phyloP scores from a whole-genome alignment of 2,888 invertebrate genomes.

The Lasioglossum lativentre region DNA sequence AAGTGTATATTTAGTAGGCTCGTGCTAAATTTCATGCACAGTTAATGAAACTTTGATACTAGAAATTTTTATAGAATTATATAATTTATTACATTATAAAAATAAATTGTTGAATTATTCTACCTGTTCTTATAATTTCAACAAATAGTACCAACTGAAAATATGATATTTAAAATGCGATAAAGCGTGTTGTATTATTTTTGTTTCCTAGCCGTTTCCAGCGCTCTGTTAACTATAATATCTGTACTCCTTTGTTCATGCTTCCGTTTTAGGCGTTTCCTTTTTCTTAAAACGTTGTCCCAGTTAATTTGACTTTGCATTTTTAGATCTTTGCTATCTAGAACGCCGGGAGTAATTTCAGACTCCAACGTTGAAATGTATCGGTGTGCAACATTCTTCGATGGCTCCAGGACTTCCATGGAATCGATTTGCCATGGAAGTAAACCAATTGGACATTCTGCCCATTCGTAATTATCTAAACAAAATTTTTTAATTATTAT shows the following conservation, averaged over 20 bases:
- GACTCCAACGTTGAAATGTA: constrained; percentile 53
- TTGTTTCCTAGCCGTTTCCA: constrained; percentile 68
- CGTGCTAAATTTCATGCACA: not conserved
- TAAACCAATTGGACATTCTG: constrained; percentile 85
- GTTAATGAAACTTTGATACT: not conserved
- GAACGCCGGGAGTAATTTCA: constrained; percentile 75
- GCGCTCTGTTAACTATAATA: constrained; percentile 73
- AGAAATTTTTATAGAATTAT: constrained; percentile 33
- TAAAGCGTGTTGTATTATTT: constrained; percentile 32
- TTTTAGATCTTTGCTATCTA: constrained; percentile 71
- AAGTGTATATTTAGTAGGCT: constrained; percentile 30
- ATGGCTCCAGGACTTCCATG: constrained; percentile 65
- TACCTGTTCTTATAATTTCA: constrained; percentile 9
- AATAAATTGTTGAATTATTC: constrained; percentile 25
- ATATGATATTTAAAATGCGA: constrained; percentile 19
- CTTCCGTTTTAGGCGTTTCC: constrained; percentile 71
- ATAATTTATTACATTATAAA: constrained; percentile 50
- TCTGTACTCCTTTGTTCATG: constrained; percentile 60
- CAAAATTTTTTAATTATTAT: constrained; percentile 58
- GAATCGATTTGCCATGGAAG: constrained; percentile 85
- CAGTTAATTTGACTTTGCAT: constrained; percentile 78
- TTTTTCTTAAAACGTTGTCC: constrained; percentile 76
- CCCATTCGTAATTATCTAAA: constrained; percentile 83
- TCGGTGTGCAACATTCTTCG: constrained; percentile 45
- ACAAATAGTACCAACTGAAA: constrained; percentile 5